Evolutionary conservation across 2,113 vertebrate genomes (phyloP).

Genomic region (Sialia sialis): DNA sequence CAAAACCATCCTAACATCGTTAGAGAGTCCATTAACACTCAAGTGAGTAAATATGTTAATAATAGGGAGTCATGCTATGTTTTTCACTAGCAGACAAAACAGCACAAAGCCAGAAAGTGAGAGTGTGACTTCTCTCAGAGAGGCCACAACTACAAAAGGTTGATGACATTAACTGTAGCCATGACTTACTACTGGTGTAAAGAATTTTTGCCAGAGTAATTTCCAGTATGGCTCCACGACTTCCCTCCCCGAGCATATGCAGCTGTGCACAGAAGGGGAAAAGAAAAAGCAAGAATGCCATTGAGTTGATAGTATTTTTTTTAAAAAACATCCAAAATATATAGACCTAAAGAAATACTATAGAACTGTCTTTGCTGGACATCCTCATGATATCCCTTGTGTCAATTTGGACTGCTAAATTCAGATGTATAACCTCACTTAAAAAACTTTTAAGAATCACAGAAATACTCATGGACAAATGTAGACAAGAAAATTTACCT

Average conservation of each 20-base stretch:
- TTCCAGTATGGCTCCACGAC: constrained; percentile 87
- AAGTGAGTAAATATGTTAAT: neutral
- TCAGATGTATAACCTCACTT: neutral
- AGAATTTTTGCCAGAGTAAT: constrained; percentile 90
- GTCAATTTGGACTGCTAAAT: neutral
- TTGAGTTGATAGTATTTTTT: neutral
- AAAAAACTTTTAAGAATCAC: neutral
- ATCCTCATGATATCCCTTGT: neutral
- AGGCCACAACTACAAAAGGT: neutral
- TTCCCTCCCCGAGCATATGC: constrained; percentile 94
- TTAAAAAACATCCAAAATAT: neutral
- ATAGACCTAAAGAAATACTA: neutral
- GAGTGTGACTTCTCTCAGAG: neutral
- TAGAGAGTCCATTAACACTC: neutral
- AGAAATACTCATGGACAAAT: neutral
- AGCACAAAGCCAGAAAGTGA: neutral
- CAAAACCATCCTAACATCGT: neutral
- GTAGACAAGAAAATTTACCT: neutral
- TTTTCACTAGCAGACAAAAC: neutral
- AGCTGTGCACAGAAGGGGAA: constrained; percentile 71
- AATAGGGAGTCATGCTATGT: neutral
- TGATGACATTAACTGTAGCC: neutral
- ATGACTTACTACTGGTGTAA: constrained; percentile 83
- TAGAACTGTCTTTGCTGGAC: neutral
- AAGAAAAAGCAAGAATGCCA: neutral